Percentiles rank a stretch among this genome's conserved stretches.
Evolutionary conservation across 1,140 invertebrate species (phyloP).

Genomic region (Trichogramma pretiosum): DNA sequence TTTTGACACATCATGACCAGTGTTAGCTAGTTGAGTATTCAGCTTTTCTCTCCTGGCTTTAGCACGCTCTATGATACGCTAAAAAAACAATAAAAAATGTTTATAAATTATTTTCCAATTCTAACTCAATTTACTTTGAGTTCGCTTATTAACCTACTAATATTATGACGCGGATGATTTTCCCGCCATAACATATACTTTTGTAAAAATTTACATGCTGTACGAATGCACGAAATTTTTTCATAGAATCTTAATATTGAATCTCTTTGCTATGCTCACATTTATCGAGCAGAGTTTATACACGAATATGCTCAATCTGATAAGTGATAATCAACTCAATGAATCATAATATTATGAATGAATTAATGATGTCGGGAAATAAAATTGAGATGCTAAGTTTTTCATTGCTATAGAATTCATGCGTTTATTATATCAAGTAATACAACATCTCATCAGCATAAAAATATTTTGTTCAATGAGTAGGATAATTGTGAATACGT

Average conservation of each 20-base stretch:
- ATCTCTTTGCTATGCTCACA: no score
- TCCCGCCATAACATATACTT: neutral
- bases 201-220: neutral
- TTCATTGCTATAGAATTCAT: neutral
- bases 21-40: slow-evolving; percentile 39
- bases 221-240: no score
- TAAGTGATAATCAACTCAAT: neutral
- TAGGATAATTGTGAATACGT: no score
- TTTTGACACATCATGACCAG: slow-evolving; percentile 36
- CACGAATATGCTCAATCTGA: no score
- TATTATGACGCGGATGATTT: neutral
- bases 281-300: no score
- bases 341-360: neutral
- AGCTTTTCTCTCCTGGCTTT: slow-evolving; percentile 48
- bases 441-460: neutral
- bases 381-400: neutral
- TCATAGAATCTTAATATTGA: neutral
- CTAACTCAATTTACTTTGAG: neutral
- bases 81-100: slow-evolving; percentile 8
- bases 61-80: slow-evolving; percentile 50
- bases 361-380: neutral
- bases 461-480: no score
- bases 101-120: neutral
- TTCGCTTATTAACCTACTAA: neutral
- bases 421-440: neutral